Evolutionary conservation across 2,113 vertebrate genomes (phyloP).

Genomic region (Nerophis ophidion): DNA sequence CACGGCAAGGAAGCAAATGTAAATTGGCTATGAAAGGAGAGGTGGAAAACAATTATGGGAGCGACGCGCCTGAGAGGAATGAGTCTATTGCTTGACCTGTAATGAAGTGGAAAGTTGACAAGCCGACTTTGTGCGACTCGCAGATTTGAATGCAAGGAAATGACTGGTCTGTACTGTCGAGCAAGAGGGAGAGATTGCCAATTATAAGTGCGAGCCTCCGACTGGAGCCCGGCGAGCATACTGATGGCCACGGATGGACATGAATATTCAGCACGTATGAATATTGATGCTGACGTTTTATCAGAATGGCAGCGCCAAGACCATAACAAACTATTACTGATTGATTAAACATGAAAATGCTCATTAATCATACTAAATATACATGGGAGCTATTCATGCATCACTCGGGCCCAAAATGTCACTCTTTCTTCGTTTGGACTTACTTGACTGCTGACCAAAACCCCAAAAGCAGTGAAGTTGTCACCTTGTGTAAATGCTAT

Average conservation of each 20-base stretch:
- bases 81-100: slow-evolving; percentile 73
- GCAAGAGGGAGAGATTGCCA: slow-evolving; percentile 75
- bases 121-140: slow-evolving; percentile 69
- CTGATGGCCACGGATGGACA: slow-evolving; percentile 65
- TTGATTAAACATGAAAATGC: slow-evolving; percentile 53
- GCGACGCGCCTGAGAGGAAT: slow-evolving; percentile 67
- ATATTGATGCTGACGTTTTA: slow-evolving; percentile 58
- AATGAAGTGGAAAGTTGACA: slow-evolving; percentile 79
- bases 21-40: slow-evolving; percentile 73
- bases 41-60: slow-evolving; percentile 77
- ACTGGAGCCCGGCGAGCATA: slow-evolving; percentile 62
- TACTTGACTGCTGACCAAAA: too few relatives aligned
- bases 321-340: slow-evolving; percentile 56
- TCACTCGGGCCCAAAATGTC: slow-evolving; percentile 26
- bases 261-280: slow-evolving; percentile 65
- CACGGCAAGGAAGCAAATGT: slow-evolving; percentile 57
- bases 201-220: slow-evolving; percentile 71
- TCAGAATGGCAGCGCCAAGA: slow-evolving; percentile 46
- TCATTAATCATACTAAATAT: slow-evolving; percentile 43
- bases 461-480: too few relatives aligned
- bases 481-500: too few relatives aligned
- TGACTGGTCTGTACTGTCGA: slow-evolving; percentile 72
- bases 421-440: background rate
- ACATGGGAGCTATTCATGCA: slow-evolving; percentile 18
- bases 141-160: slow-evolving; percentile 74